These are phyloP conservation scores for Drepanosiphum platanoidis DNA, from an alignment of 2,888 invertebrate species.

Conservation along the genomic window DNA sequence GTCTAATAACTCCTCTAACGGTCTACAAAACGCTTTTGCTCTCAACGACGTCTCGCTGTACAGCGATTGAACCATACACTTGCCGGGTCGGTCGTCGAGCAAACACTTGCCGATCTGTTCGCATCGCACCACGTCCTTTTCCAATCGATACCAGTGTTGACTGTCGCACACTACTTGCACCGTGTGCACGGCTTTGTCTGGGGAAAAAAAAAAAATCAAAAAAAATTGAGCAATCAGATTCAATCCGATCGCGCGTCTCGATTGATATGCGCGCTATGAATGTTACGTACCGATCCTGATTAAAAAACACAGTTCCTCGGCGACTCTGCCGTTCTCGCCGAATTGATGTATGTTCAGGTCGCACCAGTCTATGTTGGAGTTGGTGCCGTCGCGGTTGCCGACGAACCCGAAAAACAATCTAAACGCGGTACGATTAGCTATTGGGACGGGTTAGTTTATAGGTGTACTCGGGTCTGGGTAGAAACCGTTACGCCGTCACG, in stretches of 20 bases:
- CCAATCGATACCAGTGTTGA: slow-evolving; percentile 42
- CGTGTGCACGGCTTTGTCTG: slow-evolving; percentile 1
- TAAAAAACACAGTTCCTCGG: slow-evolving; percentile 43
- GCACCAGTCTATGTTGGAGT: slow-evolving; percentile 33
- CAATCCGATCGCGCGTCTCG: no score
- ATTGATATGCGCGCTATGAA: no score
- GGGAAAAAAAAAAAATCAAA: not conserved
- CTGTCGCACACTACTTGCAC: slow-evolving; percentile 22
- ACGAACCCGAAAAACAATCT: slow-evolving; percentile 43
- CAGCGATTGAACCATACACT: slow-evolving; percentile 42
- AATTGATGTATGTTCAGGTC: slow-evolving; percentile 37
- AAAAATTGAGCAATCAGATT: no score
- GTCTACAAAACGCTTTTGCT: slow-evolving; percentile 33
- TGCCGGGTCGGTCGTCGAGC: slow-evolving; percentile 24
- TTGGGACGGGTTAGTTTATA: no score
- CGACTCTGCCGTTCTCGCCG: slow-evolving; percentile 35
- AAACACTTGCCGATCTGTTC: slow-evolving; percentile 43
- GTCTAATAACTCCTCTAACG: slow-evolving; percentile 5
- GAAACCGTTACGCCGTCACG: no score
- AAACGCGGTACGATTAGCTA: no score
- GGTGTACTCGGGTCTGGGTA: no score
- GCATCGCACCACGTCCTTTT: slow-evolving; percentile 39
- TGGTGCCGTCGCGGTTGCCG: slow-evolving; percentile 14
- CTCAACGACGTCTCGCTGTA: slow-evolving; percentile 42
- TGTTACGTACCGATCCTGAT: slow-evolving; percentile 22